phyloP scores from a whole-genome alignment of 1,140 invertebrate species.

The Rhyacophila brunnea region DNA sequence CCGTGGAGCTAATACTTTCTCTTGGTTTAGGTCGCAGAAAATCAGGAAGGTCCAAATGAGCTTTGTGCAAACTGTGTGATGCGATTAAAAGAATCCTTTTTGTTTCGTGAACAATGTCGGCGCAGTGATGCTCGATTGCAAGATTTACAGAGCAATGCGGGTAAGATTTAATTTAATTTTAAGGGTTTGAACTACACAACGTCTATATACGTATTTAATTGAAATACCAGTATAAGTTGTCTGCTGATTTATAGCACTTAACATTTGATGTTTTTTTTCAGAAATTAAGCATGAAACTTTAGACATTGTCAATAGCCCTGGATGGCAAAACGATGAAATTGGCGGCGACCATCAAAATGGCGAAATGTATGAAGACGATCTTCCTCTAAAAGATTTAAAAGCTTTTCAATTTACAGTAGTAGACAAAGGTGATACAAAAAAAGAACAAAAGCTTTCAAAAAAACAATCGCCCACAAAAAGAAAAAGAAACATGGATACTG shows the following conservation, averaged over 20 bases:
- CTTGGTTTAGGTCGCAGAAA: background rate
- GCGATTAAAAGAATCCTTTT: slow-evolving; percentile 9
- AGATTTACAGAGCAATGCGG: background rate
- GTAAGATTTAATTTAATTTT: background rate
- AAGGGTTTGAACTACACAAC: background rate
- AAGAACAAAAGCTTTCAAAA: background rate
- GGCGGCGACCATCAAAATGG: background rate
- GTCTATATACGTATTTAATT: background rate
- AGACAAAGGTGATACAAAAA: slow-evolving; percentile 1
- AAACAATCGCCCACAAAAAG: background rate
- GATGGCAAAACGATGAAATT: background rate
- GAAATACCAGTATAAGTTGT: background rate
- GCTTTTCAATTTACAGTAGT: background rate
- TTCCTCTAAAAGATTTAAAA: slow-evolving; percentile 7
- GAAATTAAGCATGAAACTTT: slow-evolving; percentile 7
- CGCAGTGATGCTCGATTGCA: slow-evolving; percentile 4
- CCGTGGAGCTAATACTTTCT: background rate
- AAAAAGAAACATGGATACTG: slow-evolving; percentile 1
- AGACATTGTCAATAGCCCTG: background rate
- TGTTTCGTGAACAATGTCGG: slow-evolving; percentile 7
- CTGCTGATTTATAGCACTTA: background rate
- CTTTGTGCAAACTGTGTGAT: slow-evolving; percentile 2
- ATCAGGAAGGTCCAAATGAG: background rate
- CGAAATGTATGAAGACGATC: slow-evolving; percentile 12
- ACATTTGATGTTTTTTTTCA: slow-evolving; percentile 2